A percentile compares a stretch with the other conserved stretches of the same genome.
phyloP scores from a whole-genome alignment of 2,113 vertebrate genomes.

The Paramormyrops kingsleyae region DNA sequence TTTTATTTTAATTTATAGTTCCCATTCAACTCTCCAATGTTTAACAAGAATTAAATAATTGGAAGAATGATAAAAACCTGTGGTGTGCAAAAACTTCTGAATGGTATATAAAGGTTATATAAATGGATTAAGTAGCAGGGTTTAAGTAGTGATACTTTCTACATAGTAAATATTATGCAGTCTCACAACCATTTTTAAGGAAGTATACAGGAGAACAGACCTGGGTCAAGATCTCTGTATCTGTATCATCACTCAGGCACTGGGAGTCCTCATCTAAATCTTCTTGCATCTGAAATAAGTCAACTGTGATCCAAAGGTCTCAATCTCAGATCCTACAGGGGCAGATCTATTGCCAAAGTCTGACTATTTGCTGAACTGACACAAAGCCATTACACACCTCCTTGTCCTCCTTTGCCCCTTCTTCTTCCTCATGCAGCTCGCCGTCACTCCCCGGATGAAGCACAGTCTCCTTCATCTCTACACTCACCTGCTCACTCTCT shows the following conservation, averaged over 20 bases:
- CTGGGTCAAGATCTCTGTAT: conserved; percentile 79
- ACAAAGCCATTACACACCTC: conserved; percentile 40
- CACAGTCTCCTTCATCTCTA: conserved; percentile 71
- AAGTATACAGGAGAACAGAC: conserved; percentile 45
- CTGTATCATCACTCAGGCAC: conserved; percentile 81
- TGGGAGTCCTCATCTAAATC: conserved; percentile 79
- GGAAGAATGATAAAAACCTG: too few species aligned
- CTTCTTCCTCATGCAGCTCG: conserved; percentile 50
- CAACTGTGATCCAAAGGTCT: not conserved
- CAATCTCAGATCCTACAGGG: not conserved
- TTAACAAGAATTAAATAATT: too few species aligned
- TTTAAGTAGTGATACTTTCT: not conserved
- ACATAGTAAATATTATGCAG: not conserved
- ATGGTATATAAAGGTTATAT: not conserved
- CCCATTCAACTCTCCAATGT: too few species aligned
- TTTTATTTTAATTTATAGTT: too few species aligned
- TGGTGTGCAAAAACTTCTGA: too few species aligned
- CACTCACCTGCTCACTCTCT: conserved; percentile 71
- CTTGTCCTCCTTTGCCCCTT: conserved; percentile 46
- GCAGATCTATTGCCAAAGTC: not conserved
- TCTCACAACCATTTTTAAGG: not conserved
- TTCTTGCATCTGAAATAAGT: conserved; percentile 64
- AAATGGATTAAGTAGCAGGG: not conserved
- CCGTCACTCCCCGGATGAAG: conserved; percentile 61
- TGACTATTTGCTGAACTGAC: not conserved